Conservation (phyloP, 2,113 vertebrate species). For the Corynorhinus townsendii region DNA sequence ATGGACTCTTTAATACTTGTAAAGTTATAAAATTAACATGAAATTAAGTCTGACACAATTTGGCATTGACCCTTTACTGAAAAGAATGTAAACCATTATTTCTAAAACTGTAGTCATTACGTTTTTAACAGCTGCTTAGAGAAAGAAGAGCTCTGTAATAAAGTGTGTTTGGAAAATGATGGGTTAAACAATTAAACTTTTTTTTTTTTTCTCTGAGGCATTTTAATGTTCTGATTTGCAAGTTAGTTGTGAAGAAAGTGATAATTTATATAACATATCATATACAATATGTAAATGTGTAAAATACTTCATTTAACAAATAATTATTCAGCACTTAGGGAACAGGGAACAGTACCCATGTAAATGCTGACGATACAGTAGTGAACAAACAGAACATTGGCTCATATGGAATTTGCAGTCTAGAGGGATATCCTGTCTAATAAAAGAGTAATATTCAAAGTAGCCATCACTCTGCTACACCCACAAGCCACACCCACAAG, state of each 20-base stretch:
- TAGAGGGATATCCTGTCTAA: background rate
- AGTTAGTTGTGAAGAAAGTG: background rate
- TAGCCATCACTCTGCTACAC: no score
- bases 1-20: background rate
- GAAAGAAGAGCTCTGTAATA: background rate
- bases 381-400: background rate
- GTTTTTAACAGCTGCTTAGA: background rate
- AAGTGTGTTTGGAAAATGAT: background rate
- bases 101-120: background rate
- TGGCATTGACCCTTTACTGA: background rate
- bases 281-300: background rate
- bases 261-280: background rate
- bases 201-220: background rate
- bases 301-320: background rate
- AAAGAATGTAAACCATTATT: background rate
- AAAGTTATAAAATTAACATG: background rate
- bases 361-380: background rate
- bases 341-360: background rate
- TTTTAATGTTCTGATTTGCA: background rate
- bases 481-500: no score
- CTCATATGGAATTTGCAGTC: background rate
- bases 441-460: no score
- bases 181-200: background rate
- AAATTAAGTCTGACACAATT: background rate
- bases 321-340: background rate